phyloP scores from a whole-genome alignment of 2,888 invertebrate genomes.

The Pelosia muscerda region DNA sequence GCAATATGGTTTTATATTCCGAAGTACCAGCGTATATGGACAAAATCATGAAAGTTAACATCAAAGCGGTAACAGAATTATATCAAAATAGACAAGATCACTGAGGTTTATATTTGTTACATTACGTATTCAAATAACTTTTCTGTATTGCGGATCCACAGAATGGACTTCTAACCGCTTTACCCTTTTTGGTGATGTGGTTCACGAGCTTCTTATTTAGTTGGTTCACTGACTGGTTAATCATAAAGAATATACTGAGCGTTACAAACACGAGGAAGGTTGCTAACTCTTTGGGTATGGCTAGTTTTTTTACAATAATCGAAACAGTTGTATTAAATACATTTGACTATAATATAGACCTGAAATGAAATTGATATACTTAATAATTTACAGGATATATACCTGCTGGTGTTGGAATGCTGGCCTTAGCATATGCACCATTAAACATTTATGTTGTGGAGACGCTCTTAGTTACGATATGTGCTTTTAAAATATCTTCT shows the following conservation, averaged over 20 bases:
- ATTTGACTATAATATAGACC: too few species aligned
- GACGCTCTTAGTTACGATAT: slow-evolving; percentile 85
- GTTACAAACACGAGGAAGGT: slow-evolving; percentile 87
- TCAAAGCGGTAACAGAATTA: slow-evolving; percentile 69
- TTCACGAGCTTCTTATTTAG: slow-evolving; percentile 90
- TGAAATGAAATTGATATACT: background rate
- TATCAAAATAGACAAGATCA: too few species aligned
- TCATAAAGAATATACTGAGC: slow-evolving; percentile 83
- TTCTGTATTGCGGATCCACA: slow-evolving; percentile 52
- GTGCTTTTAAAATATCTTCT: slow-evolving; percentile 88
- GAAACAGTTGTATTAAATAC: background rate
- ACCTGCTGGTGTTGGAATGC: slow-evolving; percentile 86
- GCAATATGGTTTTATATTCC: slow-evolving; percentile 91
- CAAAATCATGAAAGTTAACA: slow-evolving; percentile 89
- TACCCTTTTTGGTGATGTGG: slow-evolving; percentile 92
- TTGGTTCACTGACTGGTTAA: slow-evolving; percentile 88
- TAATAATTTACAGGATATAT: slow-evolving; percentile 78
- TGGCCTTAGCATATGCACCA: slow-evolving; percentile 81
- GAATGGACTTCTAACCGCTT: slow-evolving; percentile 90
- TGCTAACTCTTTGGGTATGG: slow-evolving; percentile 83
- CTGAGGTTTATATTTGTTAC: too few species aligned
- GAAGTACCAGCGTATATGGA: slow-evolving; percentile 93
- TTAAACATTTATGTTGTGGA: slow-evolving; percentile 1
- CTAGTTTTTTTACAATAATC: too few species aligned
- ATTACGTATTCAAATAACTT: background rate